Base-by-base conservation (phyloP, 2,888 invertebrate genomes). In the Cephus nigrinus region DNA sequence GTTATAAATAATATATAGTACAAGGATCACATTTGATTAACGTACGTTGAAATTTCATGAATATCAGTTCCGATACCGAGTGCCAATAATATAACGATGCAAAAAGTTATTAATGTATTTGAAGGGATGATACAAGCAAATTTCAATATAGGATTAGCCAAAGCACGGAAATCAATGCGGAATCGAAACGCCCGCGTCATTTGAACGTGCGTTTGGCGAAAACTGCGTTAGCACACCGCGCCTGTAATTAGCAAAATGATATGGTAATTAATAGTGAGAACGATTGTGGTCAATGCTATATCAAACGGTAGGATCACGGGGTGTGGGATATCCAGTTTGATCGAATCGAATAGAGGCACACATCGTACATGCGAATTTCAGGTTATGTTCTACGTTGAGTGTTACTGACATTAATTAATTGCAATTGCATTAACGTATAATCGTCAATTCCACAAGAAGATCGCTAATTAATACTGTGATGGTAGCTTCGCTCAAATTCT, bases 161-260 rank as follows among this genome's bases (percentile, higher is more conserved):
- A 23, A 55, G 55, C 55, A 55, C 55, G 55, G 55, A 55, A 55
- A 55, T 55, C 55, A 55, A 55, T 55, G 55, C 55, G 55, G 23
- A 55, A 55, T 55, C 55, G 55, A 23, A 55, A 55, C 23, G 55
- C 23, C 23, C 23, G 23, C 55, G 9, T 23, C 2, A 55, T 55
- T 55, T 23, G 55, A 55, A 55, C 23, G 31, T n/a, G 34, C 15
- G 40, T 35, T 33, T 69, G 55, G 35, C 55, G 23, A 55, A 68
- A 69, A 79, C 30, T 71, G 34, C 31, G 36, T 36, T 73, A 69
- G 75, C 76, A 75, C 81, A 82, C 82, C 77, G 76, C 76, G 31
- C 71, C 75, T 55, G 80, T 78, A 84, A 84, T 84, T 85, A 84
- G 82, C 84, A 80, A 84, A 84, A 83, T 76, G 76, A 78, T 75